These are phyloP conservation scores for Tichodroma muraria DNA, from an alignment of 2,113 vertebrate species.

Conservation along the genomic window DNA sequence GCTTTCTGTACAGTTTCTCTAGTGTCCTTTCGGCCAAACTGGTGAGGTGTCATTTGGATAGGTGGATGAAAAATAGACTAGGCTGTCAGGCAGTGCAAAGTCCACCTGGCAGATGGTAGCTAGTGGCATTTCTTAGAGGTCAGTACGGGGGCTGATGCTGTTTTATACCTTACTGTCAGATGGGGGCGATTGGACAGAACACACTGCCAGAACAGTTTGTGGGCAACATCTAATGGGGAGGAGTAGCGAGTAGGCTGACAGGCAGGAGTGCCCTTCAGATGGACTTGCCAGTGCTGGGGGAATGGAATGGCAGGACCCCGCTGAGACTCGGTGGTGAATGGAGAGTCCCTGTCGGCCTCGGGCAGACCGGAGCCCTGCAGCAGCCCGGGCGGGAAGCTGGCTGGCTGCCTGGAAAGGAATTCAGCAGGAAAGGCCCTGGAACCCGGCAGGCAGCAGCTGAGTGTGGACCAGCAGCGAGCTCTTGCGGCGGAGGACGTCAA, in stretches of 20 bases:
- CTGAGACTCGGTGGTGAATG: background rate
- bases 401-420: background rate
- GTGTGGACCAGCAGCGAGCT: background rate
- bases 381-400: background rate
- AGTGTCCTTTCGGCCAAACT: background rate
- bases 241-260: background rate
- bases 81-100: background rate
- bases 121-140: background rate
- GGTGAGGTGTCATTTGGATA: background rate
- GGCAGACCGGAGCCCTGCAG: background rate
- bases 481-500: background rate
- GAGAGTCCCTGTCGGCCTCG: too few species aligned
- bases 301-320: rapidly evolving
- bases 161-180: background rate
- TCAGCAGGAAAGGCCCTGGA: rapidly evolving
- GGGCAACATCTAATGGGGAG: background rate
- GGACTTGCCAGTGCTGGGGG: background rate
- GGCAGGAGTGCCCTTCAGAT: background rate
- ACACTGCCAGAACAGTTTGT: background rate
- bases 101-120: background rate
- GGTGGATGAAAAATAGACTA: background rate
- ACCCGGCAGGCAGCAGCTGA: background rate
- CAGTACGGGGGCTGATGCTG: background rate
- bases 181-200: rapidly evolving
- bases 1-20: background rate